Percentiles rank a stretch among this genome's conserved stretches.
Conservation (phyloP, 2,888 invertebrate species). For the Ypsolopha sequella region DNA sequence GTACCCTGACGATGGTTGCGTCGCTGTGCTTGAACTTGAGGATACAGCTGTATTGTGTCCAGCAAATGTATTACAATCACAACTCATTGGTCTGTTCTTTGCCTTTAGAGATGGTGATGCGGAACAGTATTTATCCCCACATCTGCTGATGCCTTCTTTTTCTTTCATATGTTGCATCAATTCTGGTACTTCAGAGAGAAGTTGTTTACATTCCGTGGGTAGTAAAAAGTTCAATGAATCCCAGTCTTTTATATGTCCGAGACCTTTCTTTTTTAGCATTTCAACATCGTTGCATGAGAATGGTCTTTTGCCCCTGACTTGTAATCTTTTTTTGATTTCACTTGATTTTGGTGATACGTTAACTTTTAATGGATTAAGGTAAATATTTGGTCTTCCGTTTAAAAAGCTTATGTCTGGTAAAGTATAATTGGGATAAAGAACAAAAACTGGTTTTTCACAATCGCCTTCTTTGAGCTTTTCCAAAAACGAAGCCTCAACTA, state of each 20-base stretch:
- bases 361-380: conserved; percentile 78
- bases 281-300: conserved; percentile 88
- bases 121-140: conserved; percentile 52
- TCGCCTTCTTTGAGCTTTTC: conserved; percentile 76
- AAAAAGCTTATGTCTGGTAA: conserved; percentile 91
- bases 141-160: conserved; percentile 45
- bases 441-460: conserved; percentile 84
- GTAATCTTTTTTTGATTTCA: conserved; percentile 45
- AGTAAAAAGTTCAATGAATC: conserved; percentile 90
- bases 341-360: conserved; percentile 48
- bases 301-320: conserved; percentile 70
- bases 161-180: conserved; percentile 74
- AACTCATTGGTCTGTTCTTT: conserved; percentile 71
- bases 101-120: conserved; percentile 60
- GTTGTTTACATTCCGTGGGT: conserved; percentile 85
- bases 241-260: conserved; percentile 93
- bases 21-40: conserved; percentile 78
- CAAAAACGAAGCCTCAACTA: conserved; percentile 78
- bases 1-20: conserved; percentile 89
- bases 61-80: conserved; percentile 69
- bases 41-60: conserved; percentile 71
- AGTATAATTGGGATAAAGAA: conserved; percentile 92
- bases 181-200: conserved; percentile 85
- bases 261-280: conserved; percentile 82
- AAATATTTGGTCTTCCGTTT: conserved; percentile 73